A percentile compares a stretch with the other conserved stretches of the same genome.
phyloP scores from a whole-genome alignment of 2,113 vertebrate species.

The Panthera tigris region DNA sequence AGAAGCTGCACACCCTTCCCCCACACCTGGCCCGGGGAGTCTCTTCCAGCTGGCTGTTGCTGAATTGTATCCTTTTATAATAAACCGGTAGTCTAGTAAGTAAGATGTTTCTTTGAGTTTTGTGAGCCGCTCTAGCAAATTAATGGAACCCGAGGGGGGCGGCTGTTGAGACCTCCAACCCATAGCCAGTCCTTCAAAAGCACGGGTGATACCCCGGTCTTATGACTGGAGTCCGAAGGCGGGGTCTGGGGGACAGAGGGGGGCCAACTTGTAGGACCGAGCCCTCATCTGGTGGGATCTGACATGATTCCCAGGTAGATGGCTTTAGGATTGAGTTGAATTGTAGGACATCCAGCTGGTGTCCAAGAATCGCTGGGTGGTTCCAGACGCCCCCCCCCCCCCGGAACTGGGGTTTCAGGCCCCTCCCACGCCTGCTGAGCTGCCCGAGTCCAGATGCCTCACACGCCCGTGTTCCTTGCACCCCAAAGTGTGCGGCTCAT shows the following conservation, averaged over 20 bases:
- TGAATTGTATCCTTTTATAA: not conserved
- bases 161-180: not conserved
- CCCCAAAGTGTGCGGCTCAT: rapidly evolving
- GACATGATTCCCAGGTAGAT: not conserved
- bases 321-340: not conserved
- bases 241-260: not conserved
- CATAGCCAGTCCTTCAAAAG: not conserved
- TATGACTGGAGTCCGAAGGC: not conserved
- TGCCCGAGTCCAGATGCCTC: not conserved
- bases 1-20: not conserved
- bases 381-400: too few relatives aligned
- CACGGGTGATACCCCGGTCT: not conserved
- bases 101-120: not conserved
- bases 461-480: rapidly evolving
- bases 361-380: too few relatives aligned
- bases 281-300: not conserved
- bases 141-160: not conserved
- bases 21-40: not conserved
- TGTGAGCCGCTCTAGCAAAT: not conserved
- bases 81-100: not conserved
- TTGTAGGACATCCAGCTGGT: not conserved
- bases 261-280: not conserved
- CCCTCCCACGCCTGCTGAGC: too few relatives aligned
- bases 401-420: not conserved
- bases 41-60: not conserved